A percentile compares a stretch with the other conserved stretches of the same genome.
phyloP scores from a whole-genome alignment of 64 coral and sea anemone species.

The Montipora capricornis region DNA sequence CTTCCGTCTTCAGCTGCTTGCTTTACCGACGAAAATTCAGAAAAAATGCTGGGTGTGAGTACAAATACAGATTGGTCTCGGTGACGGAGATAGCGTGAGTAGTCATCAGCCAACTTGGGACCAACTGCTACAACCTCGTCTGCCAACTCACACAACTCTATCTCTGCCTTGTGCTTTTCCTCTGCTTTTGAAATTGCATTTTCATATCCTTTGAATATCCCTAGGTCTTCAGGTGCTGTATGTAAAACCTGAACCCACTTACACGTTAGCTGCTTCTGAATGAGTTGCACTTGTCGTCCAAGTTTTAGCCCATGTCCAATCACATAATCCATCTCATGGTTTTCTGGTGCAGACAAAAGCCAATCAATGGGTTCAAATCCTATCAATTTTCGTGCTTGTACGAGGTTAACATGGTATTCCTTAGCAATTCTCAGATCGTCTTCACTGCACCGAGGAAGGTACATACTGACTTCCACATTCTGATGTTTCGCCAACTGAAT shows the following conservation, averaged over 20 bases:
- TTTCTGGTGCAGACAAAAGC: too few relatives aligned
- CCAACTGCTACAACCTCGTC: not conserved
- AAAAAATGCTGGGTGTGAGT: conserved; percentile 17
- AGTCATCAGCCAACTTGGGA: conserved; percentile 25
- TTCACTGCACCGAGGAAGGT: too few relatives aligned
- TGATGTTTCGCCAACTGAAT: too few relatives aligned
- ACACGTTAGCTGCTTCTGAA: not conserved
- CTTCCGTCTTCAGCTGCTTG: not conserved
- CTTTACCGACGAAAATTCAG: not conserved
- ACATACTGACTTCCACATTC: too few relatives aligned
- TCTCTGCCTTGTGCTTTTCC: not conserved
- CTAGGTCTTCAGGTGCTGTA: not conserved
- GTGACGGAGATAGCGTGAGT: not conserved
- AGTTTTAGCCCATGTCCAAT: too few relatives aligned
- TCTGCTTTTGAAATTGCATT: not conserved
- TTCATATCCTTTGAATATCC: not conserved
- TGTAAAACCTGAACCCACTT: not conserved
- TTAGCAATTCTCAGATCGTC: fast-evolving
- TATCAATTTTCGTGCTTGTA: fast-evolving
- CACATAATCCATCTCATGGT: too few relatives aligned
- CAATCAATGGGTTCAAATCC: too few relatives aligned
- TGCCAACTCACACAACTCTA: too few relatives aligned
- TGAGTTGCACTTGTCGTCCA: not conserved
- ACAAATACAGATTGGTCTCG: not conserved
- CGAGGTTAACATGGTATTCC: too few relatives aligned